A percentile compares a stretch with the other conserved stretches of the same genome.
Evolutionary conservation across 2,797 vertebrate species (phyloP).

Genomic region (Notolepis coatsorum): DNA sequence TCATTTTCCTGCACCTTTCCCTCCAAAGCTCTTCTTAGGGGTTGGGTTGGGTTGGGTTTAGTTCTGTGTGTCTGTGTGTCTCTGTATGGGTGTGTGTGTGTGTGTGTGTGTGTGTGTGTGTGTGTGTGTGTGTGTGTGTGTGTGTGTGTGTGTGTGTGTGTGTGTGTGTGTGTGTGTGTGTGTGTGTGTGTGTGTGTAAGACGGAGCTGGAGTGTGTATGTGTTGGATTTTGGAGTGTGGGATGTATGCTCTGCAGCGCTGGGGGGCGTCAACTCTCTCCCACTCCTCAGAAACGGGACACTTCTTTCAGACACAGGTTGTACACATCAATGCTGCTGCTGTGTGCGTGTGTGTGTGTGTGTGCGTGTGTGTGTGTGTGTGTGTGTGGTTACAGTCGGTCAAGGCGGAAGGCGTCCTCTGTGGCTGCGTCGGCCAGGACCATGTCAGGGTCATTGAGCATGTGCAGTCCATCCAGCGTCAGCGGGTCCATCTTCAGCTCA

Average conservation of each 20-base stretch:
- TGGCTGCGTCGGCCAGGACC: constrained; percentile 94
- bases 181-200: no score
- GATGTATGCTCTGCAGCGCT: constrained; percentile 4
- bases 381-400: constrained; percentile 90
- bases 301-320: constrained; percentile 10
- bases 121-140: no score
- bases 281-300: constrained; percentile 13
- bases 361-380: not conserved
- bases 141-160: no score
- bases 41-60: constrained; percentile 16
- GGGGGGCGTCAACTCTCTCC: constrained; percentile 2
- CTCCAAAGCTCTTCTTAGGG: constrained; percentile 29
- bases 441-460: constrained; percentile 98
- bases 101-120: no score
- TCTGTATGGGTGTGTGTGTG: no score
- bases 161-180: no score
- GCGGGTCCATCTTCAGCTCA: constrained; percentile 97
- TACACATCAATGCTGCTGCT: constrained; percentile 37
- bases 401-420: constrained; percentile 97
- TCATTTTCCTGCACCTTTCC: constrained; percentile 1
- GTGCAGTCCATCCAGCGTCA: constrained; percentile 96
- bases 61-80: constrained; percentile 7
- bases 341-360: not conserved
- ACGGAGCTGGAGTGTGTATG: no score
- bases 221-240: constrained; percentile 16